phyloP scores from a whole-genome alignment of 1,140 invertebrate species.

The Musca domestica region DNA sequence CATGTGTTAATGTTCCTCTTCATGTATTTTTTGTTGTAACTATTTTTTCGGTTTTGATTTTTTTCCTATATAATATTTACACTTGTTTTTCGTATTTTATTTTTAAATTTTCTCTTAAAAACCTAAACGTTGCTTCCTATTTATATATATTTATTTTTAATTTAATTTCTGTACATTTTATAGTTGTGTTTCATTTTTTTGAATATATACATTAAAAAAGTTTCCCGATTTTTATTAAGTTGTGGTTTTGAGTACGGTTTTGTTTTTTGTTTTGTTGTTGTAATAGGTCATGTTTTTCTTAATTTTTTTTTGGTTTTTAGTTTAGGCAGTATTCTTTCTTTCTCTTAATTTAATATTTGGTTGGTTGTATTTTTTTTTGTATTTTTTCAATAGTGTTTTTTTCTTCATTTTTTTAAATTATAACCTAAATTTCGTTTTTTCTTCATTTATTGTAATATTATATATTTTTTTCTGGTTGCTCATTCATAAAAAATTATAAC shows the following conservation, averaged over 20 bases:
- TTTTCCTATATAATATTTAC: slow-evolving; percentile 12
- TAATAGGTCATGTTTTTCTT: background rate
- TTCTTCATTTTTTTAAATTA: slow-evolving; percentile 1
- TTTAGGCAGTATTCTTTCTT: slow-evolving; percentile 21
- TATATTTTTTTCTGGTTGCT: too few species aligned
- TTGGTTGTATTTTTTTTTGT: slow-evolving; percentile 3
- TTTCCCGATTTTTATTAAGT: background rate
- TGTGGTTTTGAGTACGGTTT: slow-evolving; percentile 3
- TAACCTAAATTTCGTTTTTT: slow-evolving; percentile 30
- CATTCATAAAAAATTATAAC: slow-evolving; percentile 12
- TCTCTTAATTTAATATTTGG: slow-evolving; percentile 14
- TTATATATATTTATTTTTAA: background rate
- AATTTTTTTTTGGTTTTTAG: slow-evolving; percentile 5
- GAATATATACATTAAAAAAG: background rate
- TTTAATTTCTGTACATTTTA: background rate
- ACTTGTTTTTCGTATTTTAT: background rate
- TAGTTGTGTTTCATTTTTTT: background rate
- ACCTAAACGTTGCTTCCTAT: too few species aligned
- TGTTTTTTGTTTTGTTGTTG: background rate
- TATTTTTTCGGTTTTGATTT: background rate
- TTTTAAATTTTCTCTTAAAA: background rate
- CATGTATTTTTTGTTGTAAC: too few species aligned
- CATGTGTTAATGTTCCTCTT: too few species aligned
- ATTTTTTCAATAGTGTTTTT: background rate
- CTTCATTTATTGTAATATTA: slow-evolving; percentile 31